A percentile compares a stretch with the other conserved stretches of the same genome.
phyloP scores from a whole-genome alignment of 1,140 invertebrate species.

The Cydia pomonella region DNA sequence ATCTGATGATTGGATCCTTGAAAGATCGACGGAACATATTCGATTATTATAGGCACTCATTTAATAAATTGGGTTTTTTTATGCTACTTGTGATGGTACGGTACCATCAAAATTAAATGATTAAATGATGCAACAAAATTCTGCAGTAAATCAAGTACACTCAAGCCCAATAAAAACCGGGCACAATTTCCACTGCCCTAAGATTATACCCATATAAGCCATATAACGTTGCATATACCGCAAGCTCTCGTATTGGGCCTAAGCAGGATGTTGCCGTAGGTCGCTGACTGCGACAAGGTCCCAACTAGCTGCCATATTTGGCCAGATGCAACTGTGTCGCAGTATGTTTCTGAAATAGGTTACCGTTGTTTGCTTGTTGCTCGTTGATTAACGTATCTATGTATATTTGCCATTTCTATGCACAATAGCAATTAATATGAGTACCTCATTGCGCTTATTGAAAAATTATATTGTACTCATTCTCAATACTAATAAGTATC shows the following conservation, averaged over 20 bases:
- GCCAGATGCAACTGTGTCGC: slow-evolving; percentile 13
- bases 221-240: slow-evolving; percentile 19
- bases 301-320: background rate
- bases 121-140: too few species aligned
- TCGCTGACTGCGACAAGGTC: background rate
- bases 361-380: background rate
- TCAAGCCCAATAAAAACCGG: too few species aligned
- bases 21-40: too few species aligned
- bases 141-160: too few species aligned
- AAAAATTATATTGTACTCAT: too few species aligned
- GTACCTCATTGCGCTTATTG: background rate
- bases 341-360: slow-evolving; percentile 17
- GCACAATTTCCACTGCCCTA: too few species aligned
- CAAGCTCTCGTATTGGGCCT: background rate
- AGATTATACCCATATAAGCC: slow-evolving; percentile 5
- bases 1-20: too few species aligned
- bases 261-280: slow-evolving; percentile 27
- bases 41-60: too few species aligned
- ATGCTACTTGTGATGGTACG: too few species aligned
- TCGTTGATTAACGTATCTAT: slow-evolving; percentile 9
- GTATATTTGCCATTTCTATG: background rate
- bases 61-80: too few species aligned
- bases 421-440: background rate
- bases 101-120: too few species aligned
- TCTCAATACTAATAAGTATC: too few species aligned